Percentiles rank a stretch among this genome's conserved stretches.
These are phyloP conservation scores for Umimayanthus kanabou DNA, from an alignment of 92 coral and sea anemone genomes.

Conservation along the genomic window DNA sequence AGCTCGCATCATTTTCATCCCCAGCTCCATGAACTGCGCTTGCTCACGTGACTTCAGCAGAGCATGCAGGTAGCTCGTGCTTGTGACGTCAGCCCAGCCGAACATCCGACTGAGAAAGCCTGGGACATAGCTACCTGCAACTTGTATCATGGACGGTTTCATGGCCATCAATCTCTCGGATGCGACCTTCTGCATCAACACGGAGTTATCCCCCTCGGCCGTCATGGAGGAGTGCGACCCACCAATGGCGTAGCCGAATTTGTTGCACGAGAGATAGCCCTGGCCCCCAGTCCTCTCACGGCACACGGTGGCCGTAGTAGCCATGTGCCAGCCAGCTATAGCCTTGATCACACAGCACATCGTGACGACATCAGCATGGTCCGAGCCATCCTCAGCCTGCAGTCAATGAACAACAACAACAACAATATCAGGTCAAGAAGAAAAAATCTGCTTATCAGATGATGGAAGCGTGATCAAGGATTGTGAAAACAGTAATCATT, in stretches of 20 bases:
- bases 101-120: constrained; percentile 20
- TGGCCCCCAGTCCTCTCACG: constrained; percentile 97
- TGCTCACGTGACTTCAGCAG: constrained; percentile 77
- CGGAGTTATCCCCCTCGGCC: constrained; percentile 92
- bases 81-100: constrained; percentile 57
- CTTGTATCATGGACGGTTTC: constrained; percentile 56
- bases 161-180: constrained; percentile 78
- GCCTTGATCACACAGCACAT: constrained; percentile 96
- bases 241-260: constrained; percentile 64
- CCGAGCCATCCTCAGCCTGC: constrained; percentile 83
- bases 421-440: background rate
- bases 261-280: constrained; percentile 90
- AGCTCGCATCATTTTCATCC: constrained; percentile 77
- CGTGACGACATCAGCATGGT: constrained; percentile 80
- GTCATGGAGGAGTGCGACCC: constrained; percentile 88
- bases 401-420: background rate
- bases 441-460: background rate
- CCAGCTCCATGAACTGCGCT: constrained; percentile 71
- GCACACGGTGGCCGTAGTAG: constrained; percentile 65
- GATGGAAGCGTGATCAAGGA: background rate
- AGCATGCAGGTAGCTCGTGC: constrained; percentile 60
- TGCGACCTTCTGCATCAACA: constrained; percentile 91
- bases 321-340: constrained; percentile 85
- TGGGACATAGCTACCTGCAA: constrained; percentile 16
- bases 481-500: too few species aligned